These are phyloP conservation scores for Nerophis lumbriciformis DNA, from an alignment of 2,113 vertebrate species.

Conservation along the genomic window DNA sequence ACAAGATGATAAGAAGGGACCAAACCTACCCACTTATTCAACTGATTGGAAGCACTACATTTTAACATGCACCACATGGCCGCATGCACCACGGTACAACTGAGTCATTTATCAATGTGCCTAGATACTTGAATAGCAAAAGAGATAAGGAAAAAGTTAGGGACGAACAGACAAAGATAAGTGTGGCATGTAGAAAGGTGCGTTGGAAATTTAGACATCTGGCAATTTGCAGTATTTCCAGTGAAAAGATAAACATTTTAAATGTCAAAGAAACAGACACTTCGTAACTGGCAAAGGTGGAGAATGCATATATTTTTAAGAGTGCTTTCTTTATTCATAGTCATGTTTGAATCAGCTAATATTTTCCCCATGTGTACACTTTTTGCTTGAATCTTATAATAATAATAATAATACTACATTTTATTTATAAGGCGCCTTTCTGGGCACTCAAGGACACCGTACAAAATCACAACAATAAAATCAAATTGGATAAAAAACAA, in stretches of 20 bases:
- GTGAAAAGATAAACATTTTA: slow-evolving; percentile 3
- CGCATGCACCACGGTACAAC: neutral
- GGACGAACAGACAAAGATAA: neutral
- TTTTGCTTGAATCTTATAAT: no score
- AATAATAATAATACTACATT: no score
- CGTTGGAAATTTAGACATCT: neutral
- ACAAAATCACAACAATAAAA: no score
- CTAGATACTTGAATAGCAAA: slow-evolving; percentile 18
- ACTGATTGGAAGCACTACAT: slow-evolving; percentile 27
- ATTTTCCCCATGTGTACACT: no score
- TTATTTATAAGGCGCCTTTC: no score
- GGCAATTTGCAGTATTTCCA: neutral
- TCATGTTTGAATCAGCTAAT: no score
- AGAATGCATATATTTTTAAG: no score
- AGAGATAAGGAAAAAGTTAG: slow-evolving; percentile 2
- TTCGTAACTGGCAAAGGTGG: no score
- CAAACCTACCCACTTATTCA: slow-evolving; percentile 11
- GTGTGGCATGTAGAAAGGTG: neutral
- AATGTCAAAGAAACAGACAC: neutral
- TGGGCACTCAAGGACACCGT: no score
- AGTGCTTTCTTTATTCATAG: no score
- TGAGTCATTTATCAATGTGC: slow-evolving; percentile 25
- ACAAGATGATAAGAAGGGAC: neutral
- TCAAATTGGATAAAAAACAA: no score
- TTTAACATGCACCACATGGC: slow-evolving; percentile 18